Conservation (phyloP, 1,140 invertebrate species). For the Drosophila mauritiana region DNA sequence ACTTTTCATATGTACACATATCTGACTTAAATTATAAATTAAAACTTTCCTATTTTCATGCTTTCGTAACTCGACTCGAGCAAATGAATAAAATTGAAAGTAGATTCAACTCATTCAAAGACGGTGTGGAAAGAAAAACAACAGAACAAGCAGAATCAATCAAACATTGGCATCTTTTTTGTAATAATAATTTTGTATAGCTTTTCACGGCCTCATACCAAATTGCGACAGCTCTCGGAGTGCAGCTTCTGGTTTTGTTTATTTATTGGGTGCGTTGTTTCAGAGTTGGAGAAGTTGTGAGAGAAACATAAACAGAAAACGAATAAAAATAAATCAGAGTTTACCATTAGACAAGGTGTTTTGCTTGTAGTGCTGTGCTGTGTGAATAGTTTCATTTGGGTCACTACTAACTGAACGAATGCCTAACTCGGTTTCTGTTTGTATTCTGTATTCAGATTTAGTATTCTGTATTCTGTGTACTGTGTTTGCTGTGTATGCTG, state of each 20-base stretch:
- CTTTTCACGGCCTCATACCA: constrained; percentile 77
- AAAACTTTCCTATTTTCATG: constrained; percentile 20
- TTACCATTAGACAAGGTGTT: constrained; percentile 50
- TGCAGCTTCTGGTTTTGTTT: constrained; percentile 82
- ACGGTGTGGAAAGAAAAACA: constrained; percentile 9
- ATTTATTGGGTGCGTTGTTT: constrained; percentile 38
- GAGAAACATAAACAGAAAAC: constrained; percentile 55
- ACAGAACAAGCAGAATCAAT: constrained; percentile 53
- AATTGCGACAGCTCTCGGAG: constrained; percentile 85
- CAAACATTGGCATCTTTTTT: constrained; percentile 56
- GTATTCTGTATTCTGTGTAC: constrained; percentile 4
- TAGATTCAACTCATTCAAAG: constrained; percentile 27
- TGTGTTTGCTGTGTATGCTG: constrained; percentile 19
- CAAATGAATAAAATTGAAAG: constrained; percentile 9
- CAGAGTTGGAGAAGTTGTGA: constrained; percentile 42
- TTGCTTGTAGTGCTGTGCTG: constrained; percentile 33
- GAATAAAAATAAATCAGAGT: constrained; percentile 52
- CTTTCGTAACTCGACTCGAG: constrained; percentile 33
- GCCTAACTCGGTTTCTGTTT: constrained; percentile 51
- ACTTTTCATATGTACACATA: constrained; percentile 6
- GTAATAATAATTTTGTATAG: constrained; percentile 44
- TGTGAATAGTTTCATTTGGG: constrained; percentile 13
- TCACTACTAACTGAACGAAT: constrained; percentile 24
- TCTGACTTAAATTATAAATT: constrained; percentile 3
- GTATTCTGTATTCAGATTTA: constrained; percentile 12